Evolutionary conservation across 2,797 vertebrate species (phyloP).

Genomic region (Erethizon dorsatum): DNA sequence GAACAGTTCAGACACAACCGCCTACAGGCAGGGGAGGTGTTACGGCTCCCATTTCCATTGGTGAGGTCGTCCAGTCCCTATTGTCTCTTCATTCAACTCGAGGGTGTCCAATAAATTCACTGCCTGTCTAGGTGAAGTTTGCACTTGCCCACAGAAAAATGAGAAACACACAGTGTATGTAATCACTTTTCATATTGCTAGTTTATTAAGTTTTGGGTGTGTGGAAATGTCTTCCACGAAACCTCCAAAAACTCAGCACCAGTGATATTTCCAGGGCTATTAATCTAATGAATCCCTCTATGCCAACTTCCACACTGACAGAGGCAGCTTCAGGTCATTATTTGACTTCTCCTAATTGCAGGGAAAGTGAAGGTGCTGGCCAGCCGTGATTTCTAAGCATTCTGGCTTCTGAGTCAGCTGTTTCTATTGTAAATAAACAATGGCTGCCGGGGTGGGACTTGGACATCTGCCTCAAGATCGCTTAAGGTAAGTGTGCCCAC

Average conservation of each 20-base stretch:
- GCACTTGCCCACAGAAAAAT: neutral
- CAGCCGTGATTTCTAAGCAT: neutral
- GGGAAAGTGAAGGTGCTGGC: neutral
- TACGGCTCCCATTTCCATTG: neutral
- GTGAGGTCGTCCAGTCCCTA: neutral
- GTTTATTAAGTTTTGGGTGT: neutral
- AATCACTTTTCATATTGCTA: neutral
- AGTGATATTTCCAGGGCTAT: neutral
- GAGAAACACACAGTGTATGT: neutral
- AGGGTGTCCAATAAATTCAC: neutral
- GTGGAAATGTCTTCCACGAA: slow-evolving; percentile 22
- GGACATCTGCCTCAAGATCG: neutral
- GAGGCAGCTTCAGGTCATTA: neutral
- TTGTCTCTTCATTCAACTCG: neutral
- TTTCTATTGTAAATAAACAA: neutral
- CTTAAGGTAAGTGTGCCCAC: neutral
- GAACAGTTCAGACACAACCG: neutral
- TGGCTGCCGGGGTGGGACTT: neutral
- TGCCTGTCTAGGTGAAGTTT: neutral
- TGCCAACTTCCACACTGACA: neutral
- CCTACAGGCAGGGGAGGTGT: neutral
- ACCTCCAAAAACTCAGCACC: neutral
- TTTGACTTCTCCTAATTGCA: neutral
- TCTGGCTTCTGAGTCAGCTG: neutral
- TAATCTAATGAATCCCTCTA: neutral